Evolutionary conservation across 1,140 invertebrate species (phyloP).

Genomic region (Dysdera silvatica): DNA sequence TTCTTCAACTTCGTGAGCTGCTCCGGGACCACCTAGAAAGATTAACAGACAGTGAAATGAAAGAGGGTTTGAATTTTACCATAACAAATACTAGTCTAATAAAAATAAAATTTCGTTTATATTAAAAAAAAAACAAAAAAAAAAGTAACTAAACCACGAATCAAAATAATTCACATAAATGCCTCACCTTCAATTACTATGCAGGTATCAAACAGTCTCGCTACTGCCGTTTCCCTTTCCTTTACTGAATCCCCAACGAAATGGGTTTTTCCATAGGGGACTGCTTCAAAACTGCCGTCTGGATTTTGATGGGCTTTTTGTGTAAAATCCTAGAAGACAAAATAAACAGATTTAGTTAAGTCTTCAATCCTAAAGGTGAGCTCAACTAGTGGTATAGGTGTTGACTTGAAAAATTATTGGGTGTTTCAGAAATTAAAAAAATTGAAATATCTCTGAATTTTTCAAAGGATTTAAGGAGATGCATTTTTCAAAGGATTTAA

Average conservation of each 20-base stretch:
- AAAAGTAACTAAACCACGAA: no score
- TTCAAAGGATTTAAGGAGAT: no score
- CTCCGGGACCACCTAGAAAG: constrained; percentile 38
- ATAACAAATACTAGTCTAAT: not conserved
- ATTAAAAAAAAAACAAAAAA: no score
- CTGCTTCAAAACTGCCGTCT: constrained; percentile 40
- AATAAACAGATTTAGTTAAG: not conserved
- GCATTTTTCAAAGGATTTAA: no score
- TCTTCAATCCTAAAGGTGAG: no score
- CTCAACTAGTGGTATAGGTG: no score
- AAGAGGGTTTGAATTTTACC: not conserved
- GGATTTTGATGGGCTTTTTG: constrained; percentile 37
- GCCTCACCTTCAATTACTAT: constrained; percentile 42
- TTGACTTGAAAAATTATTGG: no score
- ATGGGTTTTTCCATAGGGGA: constrained; percentile 40
- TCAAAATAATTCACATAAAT: constrained; percentile 4
- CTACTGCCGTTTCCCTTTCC: constrained; percentile 41
- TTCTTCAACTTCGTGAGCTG: constrained; percentile 43
- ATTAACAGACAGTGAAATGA: no score
- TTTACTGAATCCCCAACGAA: constrained; percentile 42
- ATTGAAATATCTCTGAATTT: no score
- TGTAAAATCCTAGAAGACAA: constrained; percentile 20
- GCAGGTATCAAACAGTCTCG: constrained; percentile 41
- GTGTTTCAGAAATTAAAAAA: no score
- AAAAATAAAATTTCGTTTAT: no score